A percentile compares a stretch with the other conserved stretches of the same genome.
Evolutionary conservation across 2,113 vertebrate species (phyloP).

Genomic region (Stegostoma tigrinum): DNA sequence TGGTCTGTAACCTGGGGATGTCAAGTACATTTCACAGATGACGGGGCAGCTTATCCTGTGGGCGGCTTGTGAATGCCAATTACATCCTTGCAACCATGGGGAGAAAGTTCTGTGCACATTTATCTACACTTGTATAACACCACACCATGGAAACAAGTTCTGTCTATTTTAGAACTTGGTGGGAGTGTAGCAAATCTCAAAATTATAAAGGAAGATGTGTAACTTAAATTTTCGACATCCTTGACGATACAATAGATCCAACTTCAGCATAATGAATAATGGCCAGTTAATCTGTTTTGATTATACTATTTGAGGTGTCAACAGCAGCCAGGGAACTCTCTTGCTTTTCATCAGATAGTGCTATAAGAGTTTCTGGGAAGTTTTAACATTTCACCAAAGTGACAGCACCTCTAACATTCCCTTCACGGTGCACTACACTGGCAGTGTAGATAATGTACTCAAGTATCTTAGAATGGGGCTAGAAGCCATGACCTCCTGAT

Average conservation of each 20-base stretch:
- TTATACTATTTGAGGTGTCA: neutral
- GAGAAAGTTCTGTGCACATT: neutral
- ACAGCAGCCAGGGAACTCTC: neutral
- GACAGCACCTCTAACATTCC: neutral
- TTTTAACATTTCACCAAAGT: constrained; percentile 13
- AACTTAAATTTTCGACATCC: neutral
- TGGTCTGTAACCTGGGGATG: neutral
- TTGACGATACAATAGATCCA: neutral
- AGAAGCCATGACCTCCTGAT: constrained; percentile 1
- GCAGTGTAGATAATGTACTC: neutral
- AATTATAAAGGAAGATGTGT: neutral
- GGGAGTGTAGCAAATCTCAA: neutral
- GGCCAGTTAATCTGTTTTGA: neutral
- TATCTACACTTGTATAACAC: neutral
- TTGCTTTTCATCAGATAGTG: neutral
- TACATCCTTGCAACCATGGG: neutral
- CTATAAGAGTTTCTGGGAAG: neutral
- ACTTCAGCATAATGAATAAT: neutral
- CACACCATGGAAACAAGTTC: neutral
- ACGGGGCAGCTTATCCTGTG: constrained; percentile 5
- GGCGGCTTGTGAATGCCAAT: neutral
- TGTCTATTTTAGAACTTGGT: neutral
- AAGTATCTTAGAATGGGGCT: neutral
- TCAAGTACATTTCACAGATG: constrained; percentile 3
- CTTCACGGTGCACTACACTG: neutral